phyloP scores from a whole-genome alignment of 2,888 invertebrate species.

The Habrosyne pyritoides region DNA sequence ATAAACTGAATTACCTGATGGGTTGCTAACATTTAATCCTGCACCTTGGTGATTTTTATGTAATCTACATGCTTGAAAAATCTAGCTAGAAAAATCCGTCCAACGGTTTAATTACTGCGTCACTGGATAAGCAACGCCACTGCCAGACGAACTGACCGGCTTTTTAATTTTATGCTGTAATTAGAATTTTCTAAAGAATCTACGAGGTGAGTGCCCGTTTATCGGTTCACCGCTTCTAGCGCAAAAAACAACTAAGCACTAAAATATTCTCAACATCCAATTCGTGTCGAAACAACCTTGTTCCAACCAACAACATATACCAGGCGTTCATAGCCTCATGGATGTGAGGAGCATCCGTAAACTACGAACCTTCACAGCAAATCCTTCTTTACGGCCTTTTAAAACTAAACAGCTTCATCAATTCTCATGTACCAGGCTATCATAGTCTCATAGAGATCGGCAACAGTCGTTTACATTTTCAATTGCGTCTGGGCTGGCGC shows the following conservation, averaged over 20 bases:
- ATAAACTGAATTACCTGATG: no score
- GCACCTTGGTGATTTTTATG: background rate
- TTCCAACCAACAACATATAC: background rate
- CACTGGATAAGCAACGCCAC: conserved; percentile 44
- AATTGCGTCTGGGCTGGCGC: conserved; percentile 60
- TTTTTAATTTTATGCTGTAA: conserved; percentile 67
- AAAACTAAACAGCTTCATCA: conserved; percentile 45
- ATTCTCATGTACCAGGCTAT: conserved; percentile 47
- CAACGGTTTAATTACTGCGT: conserved; percentile 62
- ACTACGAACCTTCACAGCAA: conserved; percentile 29
- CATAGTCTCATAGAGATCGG: conserved; percentile 54
- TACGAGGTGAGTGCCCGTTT: conserved; percentile 21
- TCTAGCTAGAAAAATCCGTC: conserved; percentile 38
- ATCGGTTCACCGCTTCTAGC: conserved; percentile 12
- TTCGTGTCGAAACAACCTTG: background rate
- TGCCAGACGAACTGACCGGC: conserved; percentile 43
- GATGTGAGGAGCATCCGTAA: conserved; percentile 26
- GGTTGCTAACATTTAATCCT: background rate
- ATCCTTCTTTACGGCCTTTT: conserved; percentile 36
- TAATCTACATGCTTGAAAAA: conserved; percentile 14
- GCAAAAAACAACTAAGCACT: background rate
- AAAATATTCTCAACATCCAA: background rate
- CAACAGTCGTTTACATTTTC: conserved; percentile 67
- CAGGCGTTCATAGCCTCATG: conserved; percentile 22
- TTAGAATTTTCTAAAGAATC: conserved; percentile 60